Conservation (phyloP, 1,140 invertebrate genomes). For the Heliconius himera region DNA sequence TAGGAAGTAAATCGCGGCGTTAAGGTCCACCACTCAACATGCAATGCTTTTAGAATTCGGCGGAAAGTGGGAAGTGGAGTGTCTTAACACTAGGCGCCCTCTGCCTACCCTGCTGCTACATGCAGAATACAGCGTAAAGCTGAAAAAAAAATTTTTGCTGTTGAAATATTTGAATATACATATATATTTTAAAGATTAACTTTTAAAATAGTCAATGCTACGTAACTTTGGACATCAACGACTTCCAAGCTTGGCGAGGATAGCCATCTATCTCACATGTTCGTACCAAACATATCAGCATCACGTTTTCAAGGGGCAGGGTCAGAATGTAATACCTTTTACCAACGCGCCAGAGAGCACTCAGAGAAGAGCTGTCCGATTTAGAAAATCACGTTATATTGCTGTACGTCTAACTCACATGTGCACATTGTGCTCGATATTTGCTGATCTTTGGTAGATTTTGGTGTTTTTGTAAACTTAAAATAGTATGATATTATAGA, state of each 20-base stretch:
- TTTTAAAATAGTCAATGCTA: not conserved
- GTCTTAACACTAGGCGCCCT: too few species aligned
- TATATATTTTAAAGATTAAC: constrained; percentile 13
- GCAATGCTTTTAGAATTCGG: too few species aligned
- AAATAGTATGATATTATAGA: not conserved
- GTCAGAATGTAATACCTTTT: constrained; percentile 58
- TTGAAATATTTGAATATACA: too few species aligned
- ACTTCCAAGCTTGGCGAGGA: not conserved
- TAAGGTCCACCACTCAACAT: too few species aligned
- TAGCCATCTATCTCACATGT: not conserved
- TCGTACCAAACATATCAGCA: constrained; percentile 34
- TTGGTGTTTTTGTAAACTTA: not conserved
- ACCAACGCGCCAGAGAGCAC: constrained; percentile 63
- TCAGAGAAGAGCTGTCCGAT: constrained; percentile 66
- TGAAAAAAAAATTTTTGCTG: too few species aligned
- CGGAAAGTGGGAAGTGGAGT: too few species aligned
- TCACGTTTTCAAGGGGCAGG: constrained; percentile 52
- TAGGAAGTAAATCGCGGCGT: too few species aligned
- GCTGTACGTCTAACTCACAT: constrained; percentile 28
- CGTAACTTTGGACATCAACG: not conserved
- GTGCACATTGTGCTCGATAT: not conserved
- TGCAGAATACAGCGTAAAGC: too few species aligned
- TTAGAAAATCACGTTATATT: constrained; percentile 70
- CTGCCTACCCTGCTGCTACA: too few species aligned
- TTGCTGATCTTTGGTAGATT: not conserved